Evolutionary conservation across 2,113 vertebrate genomes (phyloP).

Genomic region (Leptocoma aspasia): DNA sequence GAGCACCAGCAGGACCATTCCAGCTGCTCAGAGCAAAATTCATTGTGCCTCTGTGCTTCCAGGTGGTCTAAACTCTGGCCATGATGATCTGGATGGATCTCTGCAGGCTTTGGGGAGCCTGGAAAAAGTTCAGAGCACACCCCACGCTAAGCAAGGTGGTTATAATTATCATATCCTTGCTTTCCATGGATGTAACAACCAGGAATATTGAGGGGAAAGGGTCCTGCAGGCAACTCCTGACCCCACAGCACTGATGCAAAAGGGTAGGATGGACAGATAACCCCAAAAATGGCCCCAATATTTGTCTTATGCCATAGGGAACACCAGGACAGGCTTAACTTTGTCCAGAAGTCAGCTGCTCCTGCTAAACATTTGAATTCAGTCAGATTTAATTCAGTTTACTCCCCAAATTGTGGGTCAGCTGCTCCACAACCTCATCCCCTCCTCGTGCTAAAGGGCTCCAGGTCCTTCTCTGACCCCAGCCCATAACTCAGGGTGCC

Average conservation of each 20-base stretch:
- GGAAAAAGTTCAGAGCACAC: neutral
- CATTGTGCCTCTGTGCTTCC: accelerated
- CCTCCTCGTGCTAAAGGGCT: accelerated
- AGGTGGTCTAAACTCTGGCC: neutral
- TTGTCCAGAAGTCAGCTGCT: neutral
- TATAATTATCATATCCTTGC: neutral
- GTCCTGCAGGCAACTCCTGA: neutral
- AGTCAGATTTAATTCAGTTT: neutral
- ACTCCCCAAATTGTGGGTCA: neutral
- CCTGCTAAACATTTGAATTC: neutral
- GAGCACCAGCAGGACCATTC: neutral
- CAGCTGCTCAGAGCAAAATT: neutral
- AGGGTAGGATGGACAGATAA: neutral
- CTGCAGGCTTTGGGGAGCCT: neutral
- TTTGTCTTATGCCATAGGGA: neutral
- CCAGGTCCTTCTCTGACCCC: neutral
- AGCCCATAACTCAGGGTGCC: accelerated
- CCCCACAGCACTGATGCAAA: neutral
- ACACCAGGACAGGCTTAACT: neutral
- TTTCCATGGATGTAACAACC: neutral
- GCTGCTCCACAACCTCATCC: neutral
- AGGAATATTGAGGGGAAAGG: neutral
- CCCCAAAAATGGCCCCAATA: neutral
- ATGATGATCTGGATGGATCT: neutral
- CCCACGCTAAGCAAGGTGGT: neutral